Conservation (phyloP, 2,797 vertebrate species). For the Gallirallus australis region DNA sequence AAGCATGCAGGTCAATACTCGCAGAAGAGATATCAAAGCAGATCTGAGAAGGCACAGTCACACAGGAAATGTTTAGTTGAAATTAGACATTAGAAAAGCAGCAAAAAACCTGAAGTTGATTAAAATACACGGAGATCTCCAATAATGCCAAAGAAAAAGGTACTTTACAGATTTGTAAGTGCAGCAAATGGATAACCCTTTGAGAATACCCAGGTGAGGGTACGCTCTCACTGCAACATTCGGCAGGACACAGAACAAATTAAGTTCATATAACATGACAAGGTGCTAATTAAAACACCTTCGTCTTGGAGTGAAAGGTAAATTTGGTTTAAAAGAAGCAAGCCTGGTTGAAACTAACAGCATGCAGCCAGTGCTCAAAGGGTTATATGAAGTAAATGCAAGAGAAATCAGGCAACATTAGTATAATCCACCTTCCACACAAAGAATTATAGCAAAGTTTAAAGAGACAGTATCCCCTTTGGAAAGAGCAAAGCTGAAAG, state of each 20-base stretch:
- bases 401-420: slow-evolving; percentile 80
- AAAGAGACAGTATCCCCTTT: slow-evolving; percentile 91
- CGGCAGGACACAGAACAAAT: not conserved
- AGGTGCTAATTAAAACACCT: slow-evolving; percentile 9
- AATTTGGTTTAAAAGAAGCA: slow-evolving; percentile 63
- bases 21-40: slow-evolving; percentile 86
- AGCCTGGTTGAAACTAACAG: slow-evolving; percentile 63
- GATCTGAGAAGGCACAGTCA: slow-evolving; percentile 95
- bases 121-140: slow-evolving; percentile 85
- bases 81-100: slow-evolving; percentile 85
- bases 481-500: slow-evolving; percentile 35
- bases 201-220: slow-evolving; percentile 73
- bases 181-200: slow-evolving; percentile 84
- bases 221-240: slow-evolving; percentile 30
- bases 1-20: slow-evolving; percentile 92
- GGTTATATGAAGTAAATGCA: slow-evolving; percentile 83
- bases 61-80: slow-evolving; percentile 89
- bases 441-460: slow-evolving; percentile 77
- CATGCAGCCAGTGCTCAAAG: slow-evolving; percentile 87
- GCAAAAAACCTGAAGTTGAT: slow-evolving; percentile 76
- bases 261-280: not conserved
- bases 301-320: not conserved
- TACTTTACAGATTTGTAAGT: slow-evolving; percentile 78
- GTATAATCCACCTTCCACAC: slow-evolving; percentile 75
- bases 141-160: slow-evolving; percentile 81